These are phyloP conservation scores for Macrotus californicus DNA, from an alignment of 2,113 vertebrate species.

Conservation along the genomic window DNA sequence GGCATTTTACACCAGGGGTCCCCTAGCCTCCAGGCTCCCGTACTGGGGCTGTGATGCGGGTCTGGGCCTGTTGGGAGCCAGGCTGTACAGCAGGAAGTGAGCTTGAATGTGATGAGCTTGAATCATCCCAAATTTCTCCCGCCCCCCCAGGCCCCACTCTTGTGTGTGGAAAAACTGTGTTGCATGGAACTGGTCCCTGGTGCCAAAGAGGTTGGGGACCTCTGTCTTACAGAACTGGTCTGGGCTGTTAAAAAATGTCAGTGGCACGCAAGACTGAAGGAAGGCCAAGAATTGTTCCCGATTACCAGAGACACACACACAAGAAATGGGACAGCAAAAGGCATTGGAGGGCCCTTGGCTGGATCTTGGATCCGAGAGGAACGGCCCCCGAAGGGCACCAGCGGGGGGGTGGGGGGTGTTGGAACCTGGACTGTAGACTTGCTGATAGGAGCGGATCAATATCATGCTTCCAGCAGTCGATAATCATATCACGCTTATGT, in stretches of 20 bases:
- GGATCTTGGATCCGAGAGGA: background rate
- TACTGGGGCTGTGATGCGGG: too few species aligned
- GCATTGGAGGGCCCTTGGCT: background rate
- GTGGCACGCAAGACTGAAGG: background rate
- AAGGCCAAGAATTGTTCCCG: background rate
- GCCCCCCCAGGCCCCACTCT: too few species aligned
- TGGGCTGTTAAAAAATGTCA: background rate
- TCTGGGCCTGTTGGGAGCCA: too few species aligned
- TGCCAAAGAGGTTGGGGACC: too few species aligned
- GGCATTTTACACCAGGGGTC: background rate
- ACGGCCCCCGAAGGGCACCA: background rate
- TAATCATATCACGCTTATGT: background rate
- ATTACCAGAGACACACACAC: background rate
- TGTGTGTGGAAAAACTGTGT: too few species aligned
- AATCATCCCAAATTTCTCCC: too few species aligned
- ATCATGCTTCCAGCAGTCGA: background rate
- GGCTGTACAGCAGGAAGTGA: too few species aligned
- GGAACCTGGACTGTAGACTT: background rate
- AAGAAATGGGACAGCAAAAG: background rate
- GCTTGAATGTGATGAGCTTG: too few species aligned
- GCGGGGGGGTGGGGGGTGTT: background rate
- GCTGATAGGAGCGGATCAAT: background rate
- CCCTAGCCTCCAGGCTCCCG: too few species aligned
- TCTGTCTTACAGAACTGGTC: slow-evolving; percentile 11
- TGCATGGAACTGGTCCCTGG: too few species aligned